Base-by-base conservation (phyloP, 2,113 vertebrate genomes). In the Fregetta grallaria region DNA sequence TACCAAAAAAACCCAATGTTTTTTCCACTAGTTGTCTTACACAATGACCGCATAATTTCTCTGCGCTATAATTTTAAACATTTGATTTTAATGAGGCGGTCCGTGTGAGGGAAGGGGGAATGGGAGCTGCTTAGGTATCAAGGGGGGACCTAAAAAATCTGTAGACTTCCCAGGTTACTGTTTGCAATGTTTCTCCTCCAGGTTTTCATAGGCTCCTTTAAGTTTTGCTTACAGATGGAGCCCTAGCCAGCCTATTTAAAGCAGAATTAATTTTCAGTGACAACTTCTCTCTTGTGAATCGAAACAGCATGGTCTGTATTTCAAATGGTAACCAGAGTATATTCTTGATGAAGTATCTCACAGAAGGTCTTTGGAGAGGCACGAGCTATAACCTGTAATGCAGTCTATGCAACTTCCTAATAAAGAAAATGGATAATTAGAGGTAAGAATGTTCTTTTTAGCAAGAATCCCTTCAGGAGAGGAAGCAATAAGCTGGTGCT, bases 211-310 rank as follows among this genome's bases (percentile, higher is more conserved):
- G 56, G 30, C 67, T 90, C 4, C 49, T 86, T 88, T 70, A 86
- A 73, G 53, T 76, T 83, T 74, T 88, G 38, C 79, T 92, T 94
- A 77, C 82, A 83, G 82, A 66, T 96, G 63, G 71, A 92, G 30
- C 15, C 59, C 74, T 80, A 79, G 42, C 71, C 78, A 86, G 53
- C 50, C 82, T 96, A 53, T 83, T 94, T 93, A 90, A 89, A 73
- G 71, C 55, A 80, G 67, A 94, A 77, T 83, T 96, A 86, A 88
- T 96, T 95, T 88, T 86, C 79, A 80, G n/a, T 96, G 92, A 77
- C 86, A 73, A 63, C 68, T 90, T 4, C 18, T 88, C 72, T 90
- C 90, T 77, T 58, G 68, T 83, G 90, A 83, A 88, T 93, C 4
- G 3, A 88, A 93, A 77, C 67, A 90, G n/a, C 49, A 20, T 26